phyloP scores from a whole-genome alignment of 1,140 invertebrate species.

The Adelges cooleyi region DNA sequence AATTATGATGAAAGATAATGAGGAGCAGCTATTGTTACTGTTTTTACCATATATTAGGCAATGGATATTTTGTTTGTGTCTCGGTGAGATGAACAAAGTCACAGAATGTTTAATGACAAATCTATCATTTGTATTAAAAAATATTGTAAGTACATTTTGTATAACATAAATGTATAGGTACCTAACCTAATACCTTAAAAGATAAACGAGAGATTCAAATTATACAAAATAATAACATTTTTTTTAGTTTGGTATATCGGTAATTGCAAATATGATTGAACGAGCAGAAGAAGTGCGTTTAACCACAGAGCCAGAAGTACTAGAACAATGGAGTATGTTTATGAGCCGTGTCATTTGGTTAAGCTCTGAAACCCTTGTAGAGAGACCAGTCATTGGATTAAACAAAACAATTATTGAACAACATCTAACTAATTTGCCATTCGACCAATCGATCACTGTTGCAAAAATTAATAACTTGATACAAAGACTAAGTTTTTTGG shows the following conservation, averaged over 20 bases:
- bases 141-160: background rate
- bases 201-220: too few species aligned
- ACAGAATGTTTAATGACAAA: conserved; percentile 15
- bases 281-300: conserved; percentile 25
- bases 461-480: background rate
- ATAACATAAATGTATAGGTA: background rate
- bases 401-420: conserved; percentile 15
- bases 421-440: background rate
- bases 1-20: conserved; percentile 8
- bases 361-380: conserved; percentile 2
- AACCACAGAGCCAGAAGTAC: background rate
- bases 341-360: background rate
- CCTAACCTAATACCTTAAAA: too few species aligned
- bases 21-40: conserved; percentile 6
- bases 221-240: too few species aligned
- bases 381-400: conserved; percentile 22
- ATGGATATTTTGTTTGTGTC: conserved; percentile 19
- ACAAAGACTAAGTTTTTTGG: conserved; percentile 7
- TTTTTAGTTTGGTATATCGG: conserved; percentile 31
- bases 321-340: conserved; percentile 21
- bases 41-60: conserved; percentile 17
- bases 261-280: conserved; percentile 31
- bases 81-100: conserved; percentile 4
- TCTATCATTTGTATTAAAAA: conserved; percentile 6
- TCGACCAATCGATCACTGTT: background rate